Percentiles rank a stretch among this genome's conserved stretches.
Conservation (phyloP, 2,113 vertebrate species). For the Macquaria australasica region DNA sequence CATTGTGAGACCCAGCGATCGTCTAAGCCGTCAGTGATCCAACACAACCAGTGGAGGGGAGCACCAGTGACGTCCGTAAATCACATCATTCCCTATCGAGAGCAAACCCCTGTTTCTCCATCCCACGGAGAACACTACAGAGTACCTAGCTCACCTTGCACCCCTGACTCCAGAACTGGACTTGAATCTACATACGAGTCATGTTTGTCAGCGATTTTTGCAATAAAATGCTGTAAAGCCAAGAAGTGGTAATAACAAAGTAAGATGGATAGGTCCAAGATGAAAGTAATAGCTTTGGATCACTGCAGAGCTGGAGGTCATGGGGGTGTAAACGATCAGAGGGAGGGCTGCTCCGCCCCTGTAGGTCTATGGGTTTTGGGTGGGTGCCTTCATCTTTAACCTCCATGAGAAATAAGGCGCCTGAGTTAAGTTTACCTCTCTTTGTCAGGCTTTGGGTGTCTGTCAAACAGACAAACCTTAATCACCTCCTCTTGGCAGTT, state of each 20-base stretch:
- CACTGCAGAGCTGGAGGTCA: slow-evolving; percentile 28
- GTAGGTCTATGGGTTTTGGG: slow-evolving; percentile 40
- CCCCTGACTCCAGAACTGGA: slow-evolving; percentile 16
- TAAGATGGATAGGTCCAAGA: slow-evolving; percentile 29
- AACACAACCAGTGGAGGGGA: slow-evolving; percentile 28
- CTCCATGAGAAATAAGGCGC: slow-evolving; percentile 51
- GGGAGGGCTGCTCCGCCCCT: neutral
- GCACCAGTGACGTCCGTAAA: slow-evolving; percentile 42
- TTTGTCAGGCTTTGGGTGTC: slow-evolving; percentile 66
- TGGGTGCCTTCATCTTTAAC: slow-evolving; percentile 43
- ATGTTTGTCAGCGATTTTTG: slow-evolving; percentile 34
- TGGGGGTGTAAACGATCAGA: slow-evolving; percentile 30
- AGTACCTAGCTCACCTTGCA: slow-evolving; percentile 25
- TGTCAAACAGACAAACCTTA: slow-evolving; percentile 74
- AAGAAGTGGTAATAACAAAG: slow-evolving; percentile 33
- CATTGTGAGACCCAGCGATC: slow-evolving; percentile 25
- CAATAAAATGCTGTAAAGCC: slow-evolving; percentile 35
- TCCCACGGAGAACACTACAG: neutral
- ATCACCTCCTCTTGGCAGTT: slow-evolving; percentile 76
- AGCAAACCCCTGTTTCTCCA: slow-evolving; percentile 14
- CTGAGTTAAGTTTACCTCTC: slow-evolving; percentile 54
- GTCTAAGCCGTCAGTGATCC: slow-evolving; percentile 50
- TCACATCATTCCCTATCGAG: slow-evolving; percentile 44
- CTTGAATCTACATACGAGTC: slow-evolving; percentile 35
- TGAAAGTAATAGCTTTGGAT: slow-evolving; percentile 50